These are phyloP conservation scores for Myotis findleyi DNA, from an alignment of 2,797 vertebrate genomes.

Conservation along the genomic window DNA sequence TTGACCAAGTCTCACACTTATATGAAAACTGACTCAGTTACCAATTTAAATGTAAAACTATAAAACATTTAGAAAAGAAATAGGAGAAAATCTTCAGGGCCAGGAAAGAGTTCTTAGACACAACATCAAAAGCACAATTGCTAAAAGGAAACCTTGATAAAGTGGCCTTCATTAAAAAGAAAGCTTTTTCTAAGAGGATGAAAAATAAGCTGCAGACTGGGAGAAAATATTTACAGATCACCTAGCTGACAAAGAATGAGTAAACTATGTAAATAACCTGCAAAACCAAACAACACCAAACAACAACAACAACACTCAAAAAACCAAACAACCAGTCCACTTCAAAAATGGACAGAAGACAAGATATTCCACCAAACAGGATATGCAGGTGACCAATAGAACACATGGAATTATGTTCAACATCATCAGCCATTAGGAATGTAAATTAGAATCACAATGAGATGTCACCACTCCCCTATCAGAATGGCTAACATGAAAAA, in stretches of 20 bases:
- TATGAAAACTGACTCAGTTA: neutral
- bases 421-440: neutral
- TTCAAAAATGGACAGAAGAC: neutral
- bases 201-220: neutral
- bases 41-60: neutral
- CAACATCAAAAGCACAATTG: neutral
- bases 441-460: slow-evolving; percentile 8
- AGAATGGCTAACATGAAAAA: neutral
- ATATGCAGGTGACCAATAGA: neutral
- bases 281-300: neutral
- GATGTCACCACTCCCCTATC: neutral
- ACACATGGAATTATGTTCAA: neutral
- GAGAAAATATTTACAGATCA: neutral
- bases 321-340: neutral
- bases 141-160: neutral
- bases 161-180: neutral
- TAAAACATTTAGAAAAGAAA: neutral
- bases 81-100: neutral
- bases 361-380: neutral
- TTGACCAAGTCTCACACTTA: neutral
- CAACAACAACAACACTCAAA: neutral
- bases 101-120: neutral
- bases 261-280: neutral
- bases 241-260: neutral
- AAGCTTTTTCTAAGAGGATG: neutral